A percentile compares a stretch with the other conserved stretches of the same genome.
These are phyloP conservation scores for Belonocnema kinseyi DNA, from an alignment of 1,140 invertebrate genomes.

Conservation along the genomic window DNA sequence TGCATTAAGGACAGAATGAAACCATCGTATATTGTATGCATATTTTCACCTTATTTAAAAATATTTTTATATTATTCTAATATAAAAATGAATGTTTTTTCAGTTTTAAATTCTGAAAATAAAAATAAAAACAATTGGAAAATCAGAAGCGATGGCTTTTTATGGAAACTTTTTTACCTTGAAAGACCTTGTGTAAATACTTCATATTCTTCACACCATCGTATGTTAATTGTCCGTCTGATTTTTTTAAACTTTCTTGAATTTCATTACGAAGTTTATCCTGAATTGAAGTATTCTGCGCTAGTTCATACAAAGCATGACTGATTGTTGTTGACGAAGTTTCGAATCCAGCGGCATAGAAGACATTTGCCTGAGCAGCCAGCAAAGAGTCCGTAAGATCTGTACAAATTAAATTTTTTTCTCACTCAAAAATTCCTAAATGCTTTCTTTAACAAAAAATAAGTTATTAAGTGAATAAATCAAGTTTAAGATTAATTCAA, in stretches of 20 bases:
- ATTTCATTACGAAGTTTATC: slow-evolving; percentile 75
- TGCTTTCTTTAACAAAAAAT: background rate
- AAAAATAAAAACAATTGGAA: too few species aligned
- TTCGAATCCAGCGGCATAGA: slow-evolving; percentile 78
- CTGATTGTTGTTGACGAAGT: slow-evolving; percentile 77
- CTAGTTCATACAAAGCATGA: slow-evolving; percentile 73
- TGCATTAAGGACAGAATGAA: too few species aligned
- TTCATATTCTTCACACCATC: slow-evolving; percentile 54
- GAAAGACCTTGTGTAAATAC: slow-evolving; percentile 58
- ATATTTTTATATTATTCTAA: too few species aligned
- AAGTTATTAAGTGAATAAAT: too few species aligned
- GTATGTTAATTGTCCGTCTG: slow-evolving; percentile 52
- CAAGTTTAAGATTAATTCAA: too few species aligned
- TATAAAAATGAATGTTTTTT: background rate
- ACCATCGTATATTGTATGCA: too few species aligned
- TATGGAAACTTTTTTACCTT: slow-evolving; percentile 44
- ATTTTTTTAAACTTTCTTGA: slow-evolving; percentile 49
- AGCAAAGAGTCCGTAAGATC: slow-evolving; percentile 61
- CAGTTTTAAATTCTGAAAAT: too few species aligned
- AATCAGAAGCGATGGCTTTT: too few species aligned
- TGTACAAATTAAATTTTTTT: slow-evolving; percentile 46
- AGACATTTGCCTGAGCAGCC: slow-evolving; percentile 69
- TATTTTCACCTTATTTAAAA: too few species aligned
- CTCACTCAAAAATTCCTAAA: background rate
- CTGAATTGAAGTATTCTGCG: slow-evolving; percentile 76